These are phyloP conservation scores for Myiopsitta monachus DNA, from an alignment of 2,113 vertebrate genomes.

Conservation along the genomic window DNA sequence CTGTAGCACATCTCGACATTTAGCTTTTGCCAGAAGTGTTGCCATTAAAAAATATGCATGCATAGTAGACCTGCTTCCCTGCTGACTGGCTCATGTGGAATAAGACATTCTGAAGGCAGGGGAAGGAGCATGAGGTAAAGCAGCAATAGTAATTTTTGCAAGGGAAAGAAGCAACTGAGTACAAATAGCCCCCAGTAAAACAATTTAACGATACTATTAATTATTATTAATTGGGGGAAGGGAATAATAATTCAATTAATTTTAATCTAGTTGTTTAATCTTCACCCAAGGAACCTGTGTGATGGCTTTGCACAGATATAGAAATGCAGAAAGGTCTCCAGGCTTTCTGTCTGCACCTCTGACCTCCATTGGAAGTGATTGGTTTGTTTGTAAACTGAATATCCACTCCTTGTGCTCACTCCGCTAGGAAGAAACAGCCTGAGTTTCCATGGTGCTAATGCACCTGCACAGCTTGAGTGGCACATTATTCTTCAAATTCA, in stretches of 20 bases:
- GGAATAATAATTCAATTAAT: background rate
- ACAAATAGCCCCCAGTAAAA: background rate
- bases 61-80: background rate
- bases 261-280: background rate
- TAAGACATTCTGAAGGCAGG: background rate
- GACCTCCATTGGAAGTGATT: background rate
- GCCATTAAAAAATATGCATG: background rate
- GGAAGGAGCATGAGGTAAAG: background rate
- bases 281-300: background rate
- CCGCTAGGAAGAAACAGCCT: background rate
- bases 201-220: background rate
- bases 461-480: background rate
- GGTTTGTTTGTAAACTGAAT: background rate
- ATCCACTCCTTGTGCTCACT: rapidly evolving
- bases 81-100: background rate
- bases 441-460: background rate
- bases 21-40: conserved; percentile 13
- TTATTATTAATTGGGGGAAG: background rate
- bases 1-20: background rate
- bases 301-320: background rate
- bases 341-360: background rate
- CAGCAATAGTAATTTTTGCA: background rate
- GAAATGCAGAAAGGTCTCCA: background rate
- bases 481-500: background rate
- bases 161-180: background rate